phyloP scores from a whole-genome alignment of 1,140 invertebrate species.

The Bombus cullumanus region DNA sequence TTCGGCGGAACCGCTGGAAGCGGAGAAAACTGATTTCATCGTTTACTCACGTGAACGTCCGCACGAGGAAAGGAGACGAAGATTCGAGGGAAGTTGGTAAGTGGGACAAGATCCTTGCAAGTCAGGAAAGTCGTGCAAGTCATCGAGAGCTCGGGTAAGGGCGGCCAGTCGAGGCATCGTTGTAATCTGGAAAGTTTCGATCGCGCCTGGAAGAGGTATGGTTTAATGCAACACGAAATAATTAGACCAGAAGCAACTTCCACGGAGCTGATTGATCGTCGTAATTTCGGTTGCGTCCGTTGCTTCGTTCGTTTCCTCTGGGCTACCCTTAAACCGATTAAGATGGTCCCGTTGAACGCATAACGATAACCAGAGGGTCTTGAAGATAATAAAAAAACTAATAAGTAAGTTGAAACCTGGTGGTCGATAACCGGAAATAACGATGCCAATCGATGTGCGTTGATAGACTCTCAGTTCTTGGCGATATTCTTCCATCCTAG shows the following conservation, averaged over 20 bases:
- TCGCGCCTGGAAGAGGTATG: slow-evolving; percentile 18
- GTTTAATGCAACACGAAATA: slow-evolving; percentile 52
- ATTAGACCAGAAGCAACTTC: slow-evolving; percentile 32
- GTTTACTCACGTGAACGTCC: background rate
- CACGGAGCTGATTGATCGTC: slow-evolving; percentile 16
- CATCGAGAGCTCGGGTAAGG: background rate
- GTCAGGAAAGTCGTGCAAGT: slow-evolving; percentile 26
- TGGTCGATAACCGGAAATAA: slow-evolving; percentile 39
- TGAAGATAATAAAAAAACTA: slow-evolving; percentile 76
- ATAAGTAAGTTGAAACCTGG: slow-evolving; percentile 64
- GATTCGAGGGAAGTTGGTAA: background rate
- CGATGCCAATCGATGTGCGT: slow-evolving; percentile 19
- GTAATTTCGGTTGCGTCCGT: slow-evolving; percentile 30
- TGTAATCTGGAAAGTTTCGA: slow-evolving; percentile 49
- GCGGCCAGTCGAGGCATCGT: no score
- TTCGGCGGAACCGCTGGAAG: background rate
- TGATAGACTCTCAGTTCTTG: background rate
- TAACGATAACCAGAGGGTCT: slow-evolving; percentile 57
- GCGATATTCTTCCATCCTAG: no score
- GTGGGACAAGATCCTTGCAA: background rate
- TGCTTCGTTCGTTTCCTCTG: background rate
- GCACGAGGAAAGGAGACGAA: background rate
- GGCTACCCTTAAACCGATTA: slow-evolving; percentile 71
- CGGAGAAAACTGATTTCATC: background rate
- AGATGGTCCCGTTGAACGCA: slow-evolving; percentile 65